Evolutionary conservation across 2,888 invertebrate species (phyloP).

Genomic region (Oxytorus armatus): DNA sequence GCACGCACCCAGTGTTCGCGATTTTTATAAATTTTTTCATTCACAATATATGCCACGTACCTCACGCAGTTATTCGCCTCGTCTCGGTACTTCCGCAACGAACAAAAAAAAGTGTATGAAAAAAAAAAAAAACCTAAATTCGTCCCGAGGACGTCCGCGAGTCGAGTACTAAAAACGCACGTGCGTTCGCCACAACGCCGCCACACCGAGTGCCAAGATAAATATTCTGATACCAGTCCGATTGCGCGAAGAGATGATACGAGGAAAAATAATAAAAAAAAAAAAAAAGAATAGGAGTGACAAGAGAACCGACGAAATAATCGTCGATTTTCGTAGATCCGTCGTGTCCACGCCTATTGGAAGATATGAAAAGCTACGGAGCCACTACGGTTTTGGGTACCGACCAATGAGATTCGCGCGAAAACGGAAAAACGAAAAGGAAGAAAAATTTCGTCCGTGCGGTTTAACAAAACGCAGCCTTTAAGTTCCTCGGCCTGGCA

Average conservation of each 20-base stretch:
- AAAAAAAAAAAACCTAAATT: too few species aligned
- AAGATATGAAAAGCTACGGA: too few species aligned
- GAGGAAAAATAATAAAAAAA: constrained; percentile 9
- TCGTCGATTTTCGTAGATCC: constrained; percentile 27
- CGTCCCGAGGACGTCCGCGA: not conserved
- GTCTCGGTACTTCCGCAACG: too few species aligned
- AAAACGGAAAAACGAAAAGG: constrained; percentile 33
- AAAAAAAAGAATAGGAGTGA: not conserved
- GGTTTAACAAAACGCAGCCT: constrained; percentile 55
- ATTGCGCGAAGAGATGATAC: not conserved
- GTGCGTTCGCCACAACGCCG: constrained; percentile 45
- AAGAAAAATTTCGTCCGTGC: constrained; percentile 20
- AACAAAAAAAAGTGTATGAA: too few species aligned
- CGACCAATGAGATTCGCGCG: constrained; percentile 34
- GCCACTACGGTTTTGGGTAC: not conserved
- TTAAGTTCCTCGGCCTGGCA: constrained; percentile 51
- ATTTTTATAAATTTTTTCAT: too few species aligned
- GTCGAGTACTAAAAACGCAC: constrained; percentile 29
- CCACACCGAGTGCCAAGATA: constrained; percentile 40
- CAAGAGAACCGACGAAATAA: constrained; percentile 40
- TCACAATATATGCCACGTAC: too few species aligned
- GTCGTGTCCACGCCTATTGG: not conserved
- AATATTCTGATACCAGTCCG: constrained; percentile 39
- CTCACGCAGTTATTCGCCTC: too few species aligned
- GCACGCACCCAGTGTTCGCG: too few species aligned